Conservation (phyloP, 2,113 vertebrate species). For the Damaliscus lunatus region DNA sequence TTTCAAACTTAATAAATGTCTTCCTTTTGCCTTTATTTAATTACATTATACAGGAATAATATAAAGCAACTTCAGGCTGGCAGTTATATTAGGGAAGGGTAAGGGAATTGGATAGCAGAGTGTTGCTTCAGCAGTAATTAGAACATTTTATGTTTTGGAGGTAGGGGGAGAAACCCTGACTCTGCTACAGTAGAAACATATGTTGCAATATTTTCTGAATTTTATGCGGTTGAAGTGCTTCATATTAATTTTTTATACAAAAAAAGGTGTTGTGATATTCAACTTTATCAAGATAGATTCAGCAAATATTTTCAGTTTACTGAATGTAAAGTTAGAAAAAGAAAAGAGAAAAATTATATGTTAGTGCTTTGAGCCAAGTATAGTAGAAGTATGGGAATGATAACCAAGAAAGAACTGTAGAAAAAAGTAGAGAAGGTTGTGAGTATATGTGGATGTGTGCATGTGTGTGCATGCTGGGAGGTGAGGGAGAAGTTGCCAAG, state of each 20-base stretch:
- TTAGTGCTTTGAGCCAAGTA: background rate
- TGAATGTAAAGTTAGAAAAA: background rate
- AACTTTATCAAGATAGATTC: background rate
- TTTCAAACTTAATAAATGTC: conserved; percentile 11
- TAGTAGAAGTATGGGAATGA: background rate
- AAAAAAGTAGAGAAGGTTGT: background rate
- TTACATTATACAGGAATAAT: background rate
- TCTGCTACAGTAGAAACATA: background rate
- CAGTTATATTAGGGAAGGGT: background rate
- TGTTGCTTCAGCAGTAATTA: background rate
- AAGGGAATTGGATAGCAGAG: background rate
- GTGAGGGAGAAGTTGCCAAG: background rate
- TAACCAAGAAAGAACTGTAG: background rate
- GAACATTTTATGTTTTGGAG: background rate
- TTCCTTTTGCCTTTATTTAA: conserved; percentile 21
- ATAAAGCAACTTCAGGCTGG: background rate
- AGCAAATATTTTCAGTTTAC: background rate
- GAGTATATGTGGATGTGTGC: background rate
- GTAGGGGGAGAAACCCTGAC: background rate
- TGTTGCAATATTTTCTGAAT: background rate
- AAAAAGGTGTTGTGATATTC: background rate
- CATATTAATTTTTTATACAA: background rate
- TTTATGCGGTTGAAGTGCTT: conserved; percentile 8
- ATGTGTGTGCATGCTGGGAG: accelerated
- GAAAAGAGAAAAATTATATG: background rate